Percentiles rank a stretch among this genome's conserved stretches.
Conservation (phyloP, 2,888 invertebrate species). For the Kuschelorhynchus macadamiae region DNA sequence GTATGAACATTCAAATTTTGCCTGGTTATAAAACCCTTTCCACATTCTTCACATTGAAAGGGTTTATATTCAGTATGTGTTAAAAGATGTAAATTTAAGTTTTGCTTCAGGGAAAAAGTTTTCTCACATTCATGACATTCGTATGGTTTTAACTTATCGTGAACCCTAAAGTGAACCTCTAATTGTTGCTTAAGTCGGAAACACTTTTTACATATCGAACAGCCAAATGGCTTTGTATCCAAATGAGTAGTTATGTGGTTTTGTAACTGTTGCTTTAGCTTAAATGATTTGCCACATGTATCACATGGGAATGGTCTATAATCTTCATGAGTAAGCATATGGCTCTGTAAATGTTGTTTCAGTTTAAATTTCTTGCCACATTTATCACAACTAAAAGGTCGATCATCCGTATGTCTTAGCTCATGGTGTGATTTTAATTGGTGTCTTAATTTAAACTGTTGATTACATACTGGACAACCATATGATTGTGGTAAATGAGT, state of each 20-base stretch:
- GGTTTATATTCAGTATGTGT: slow-evolving; percentile 40
- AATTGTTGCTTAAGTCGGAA: slow-evolving; percentile 58
- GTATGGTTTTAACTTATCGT: slow-evolving; percentile 51
- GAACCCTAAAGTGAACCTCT: slow-evolving; percentile 54
- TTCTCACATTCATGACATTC: slow-evolving; percentile 48
- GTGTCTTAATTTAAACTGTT: slow-evolving; percentile 48
- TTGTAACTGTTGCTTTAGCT: slow-evolving; percentile 55
- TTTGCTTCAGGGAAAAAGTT: slow-evolving; percentile 49
- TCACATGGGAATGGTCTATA: slow-evolving; percentile 52
- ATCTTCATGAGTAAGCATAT: slow-evolving; percentile 50
- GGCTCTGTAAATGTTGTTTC: slow-evolving; percentile 54
- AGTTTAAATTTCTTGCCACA: slow-evolving; percentile 54
- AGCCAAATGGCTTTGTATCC: slow-evolving; percentile 52
- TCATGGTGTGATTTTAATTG: slow-evolving; percentile 50
- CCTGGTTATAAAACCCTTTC: slow-evolving; percentile 44
- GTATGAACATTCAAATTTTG: slow-evolving; percentile 45
- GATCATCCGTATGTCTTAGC: slow-evolving; percentile 21
- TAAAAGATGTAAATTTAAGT: slow-evolving; percentile 47
- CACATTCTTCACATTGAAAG: slow-evolving; percentile 43
- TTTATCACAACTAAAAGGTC: slow-evolving; percentile 45
- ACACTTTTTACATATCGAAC: slow-evolving; percentile 54
- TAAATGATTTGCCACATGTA: slow-evolving; percentile 54
- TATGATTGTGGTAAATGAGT: neutral
- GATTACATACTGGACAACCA: neutral
- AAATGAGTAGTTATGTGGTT: slow-evolving; percentile 54